These are phyloP conservation scores for Thaumetopoea pityocampa DNA, from an alignment of 1,140 invertebrate genomes.

Conservation along the genomic window DNA sequence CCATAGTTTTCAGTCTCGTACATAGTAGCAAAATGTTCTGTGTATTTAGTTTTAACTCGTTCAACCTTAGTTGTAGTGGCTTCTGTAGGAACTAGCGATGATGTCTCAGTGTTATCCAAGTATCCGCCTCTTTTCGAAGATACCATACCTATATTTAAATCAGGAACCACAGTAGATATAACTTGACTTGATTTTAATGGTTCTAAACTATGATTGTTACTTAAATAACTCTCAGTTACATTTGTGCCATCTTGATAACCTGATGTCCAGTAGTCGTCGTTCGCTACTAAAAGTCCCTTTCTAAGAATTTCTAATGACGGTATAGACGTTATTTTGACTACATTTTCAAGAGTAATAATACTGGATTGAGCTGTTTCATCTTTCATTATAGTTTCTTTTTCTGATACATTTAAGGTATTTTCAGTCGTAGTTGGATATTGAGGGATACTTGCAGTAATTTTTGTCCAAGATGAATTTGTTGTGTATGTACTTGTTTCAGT, in stretches of 20 bases:
- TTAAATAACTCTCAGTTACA: not conserved
- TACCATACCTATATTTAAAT: constrained; percentile 28
- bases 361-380: constrained; percentile 23
- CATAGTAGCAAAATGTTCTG: constrained; percentile 18
- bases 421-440: constrained; percentile 31
- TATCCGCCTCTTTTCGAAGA: constrained; percentile 54
- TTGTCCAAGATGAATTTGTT: constrained; percentile 32
- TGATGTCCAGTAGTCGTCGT: constrained; percentile 2
- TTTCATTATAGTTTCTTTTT: constrained; percentile 17
- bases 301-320: constrained; percentile 41
- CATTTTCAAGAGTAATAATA: constrained; percentile 32
- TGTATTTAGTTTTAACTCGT: constrained; percentile 20
- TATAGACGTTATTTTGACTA: constrained; percentile 31
- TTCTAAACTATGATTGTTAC: not conserved
- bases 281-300: constrained; percentile 26
- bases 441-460: constrained; percentile 46
- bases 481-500: too few species aligned
- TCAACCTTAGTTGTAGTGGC: constrained; percentile 11
- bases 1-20: constrained; percentile 24
- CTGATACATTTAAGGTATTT: constrained; percentile 4
- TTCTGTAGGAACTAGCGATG: constrained; percentile 5
- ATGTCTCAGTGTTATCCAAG: constrained; percentile 25
- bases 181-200: not conserved
- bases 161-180: not conserved
- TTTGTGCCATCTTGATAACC: not conserved